phyloP scores from a whole-genome alignment of 2,113 vertebrate genomes.

The Alectura lathami region DNA sequence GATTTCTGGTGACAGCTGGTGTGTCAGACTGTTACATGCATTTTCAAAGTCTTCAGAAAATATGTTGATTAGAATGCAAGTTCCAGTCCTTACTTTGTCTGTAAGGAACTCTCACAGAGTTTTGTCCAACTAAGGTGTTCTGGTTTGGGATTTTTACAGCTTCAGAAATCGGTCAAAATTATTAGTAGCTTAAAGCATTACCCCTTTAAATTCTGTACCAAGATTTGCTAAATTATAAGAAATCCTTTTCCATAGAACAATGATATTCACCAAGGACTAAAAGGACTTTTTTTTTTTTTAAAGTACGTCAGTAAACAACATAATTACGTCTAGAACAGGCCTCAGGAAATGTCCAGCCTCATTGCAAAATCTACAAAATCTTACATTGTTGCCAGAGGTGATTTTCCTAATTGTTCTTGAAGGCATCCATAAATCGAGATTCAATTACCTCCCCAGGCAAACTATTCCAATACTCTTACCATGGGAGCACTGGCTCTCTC shows the following conservation, averaged over 20 bases:
- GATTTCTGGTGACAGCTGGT: constrained; percentile 48
- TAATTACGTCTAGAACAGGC: neutral
- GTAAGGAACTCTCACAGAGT: neutral
- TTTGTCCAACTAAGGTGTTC: neutral
- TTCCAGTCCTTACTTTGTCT: neutral
- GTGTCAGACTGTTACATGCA: constrained; percentile 43
- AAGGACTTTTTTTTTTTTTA: neutral
- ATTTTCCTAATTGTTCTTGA: neutral
- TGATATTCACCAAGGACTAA: neutral
- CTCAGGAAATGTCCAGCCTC: neutral
- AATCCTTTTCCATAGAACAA: neutral
- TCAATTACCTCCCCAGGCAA: neutral
- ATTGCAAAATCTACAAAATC: neutral
- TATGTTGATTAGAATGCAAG: constrained; percentile 14
- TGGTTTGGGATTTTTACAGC: neutral
- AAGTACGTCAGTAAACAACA: neutral
- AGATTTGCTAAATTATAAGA: neutral
- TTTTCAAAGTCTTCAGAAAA: constrained; percentile 49
- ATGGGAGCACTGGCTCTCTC: neutral
- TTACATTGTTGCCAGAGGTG: neutral
- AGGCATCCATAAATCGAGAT: neutral
- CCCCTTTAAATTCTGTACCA: neutral
- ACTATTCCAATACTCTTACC: neutral
- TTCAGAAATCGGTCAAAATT: neutral
- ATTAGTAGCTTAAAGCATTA: neutral